Evolutionary conservation across 92 coral and sea anemone genomes (phyloP), one percentile per base, ranked within the genome.

Genomic region (Epizoanthus ramosus): DNA sequence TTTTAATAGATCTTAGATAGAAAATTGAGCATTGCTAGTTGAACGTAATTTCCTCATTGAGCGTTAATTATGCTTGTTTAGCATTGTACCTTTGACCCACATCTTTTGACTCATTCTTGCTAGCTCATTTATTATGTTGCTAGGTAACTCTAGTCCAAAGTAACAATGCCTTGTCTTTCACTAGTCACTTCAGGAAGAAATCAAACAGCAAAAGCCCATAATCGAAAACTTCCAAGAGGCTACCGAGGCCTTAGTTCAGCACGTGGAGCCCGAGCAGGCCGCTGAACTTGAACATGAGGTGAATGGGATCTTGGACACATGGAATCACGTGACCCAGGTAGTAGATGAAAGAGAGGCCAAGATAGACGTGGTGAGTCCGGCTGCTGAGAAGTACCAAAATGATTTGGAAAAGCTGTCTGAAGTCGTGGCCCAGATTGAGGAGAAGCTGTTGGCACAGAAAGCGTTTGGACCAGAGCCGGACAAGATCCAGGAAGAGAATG

Each of bases 401-500:
- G 96, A 92, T 22, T 86, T 94, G 87, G 89, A 83, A 50, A 71
- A 84, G 50, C 87, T 96, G 22, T 88, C 93, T n/a, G 80, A 84
- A 53, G 88, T 96, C 52, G 80, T 94, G 80, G 79, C 88, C 33
- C 84, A 88, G 52, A 70, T 93, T 12, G 99, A 96, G 56, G 81
- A 84, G 85, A 90, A 85, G 76, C 31, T 94, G 81, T 84, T 79
- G 43, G 90, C 74, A 0, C 95, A 85, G 85, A 92, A 91, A 75
- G 97, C 95, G 8, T 85, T 92, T 79, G 99, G 98, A 19, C 93
- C 95, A 15, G 97, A 96, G 83, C 97, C 98, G 1, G 87, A 94
- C 31, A 85, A 80, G 41, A 88, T 96, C 56, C 39, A 23, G 21
- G 89, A 85, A 12, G 98, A 96, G 67, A 66, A 88, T 16, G 91